A percentile compares a stretch with the other conserved stretches of the same genome.
Conservation (phyloP, 92 coral and sea anemone genomes). For the Zoanthus gigantus region DNA sequence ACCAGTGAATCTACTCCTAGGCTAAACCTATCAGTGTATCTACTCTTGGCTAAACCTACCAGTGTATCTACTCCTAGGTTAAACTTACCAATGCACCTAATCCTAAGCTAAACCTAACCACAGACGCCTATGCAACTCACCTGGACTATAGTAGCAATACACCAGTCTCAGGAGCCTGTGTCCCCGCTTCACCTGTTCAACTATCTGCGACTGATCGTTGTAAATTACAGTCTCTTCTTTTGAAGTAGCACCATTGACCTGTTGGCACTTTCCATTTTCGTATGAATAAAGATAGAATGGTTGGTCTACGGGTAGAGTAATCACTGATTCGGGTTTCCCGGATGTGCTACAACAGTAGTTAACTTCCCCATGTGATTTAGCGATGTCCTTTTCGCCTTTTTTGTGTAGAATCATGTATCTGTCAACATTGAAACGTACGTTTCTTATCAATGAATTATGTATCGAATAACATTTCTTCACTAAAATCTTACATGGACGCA, state of each 20-base stretch:
- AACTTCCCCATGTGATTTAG: conserved; percentile 52
- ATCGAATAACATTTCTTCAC: too few species aligned
- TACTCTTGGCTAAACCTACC: too few species aligned
- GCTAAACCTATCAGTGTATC: too few species aligned
- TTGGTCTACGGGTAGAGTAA: conserved; percentile 68
- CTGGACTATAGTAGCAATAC: conserved; percentile 81
- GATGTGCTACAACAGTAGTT: conserved; percentile 82
- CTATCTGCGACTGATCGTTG: conserved; percentile 58
- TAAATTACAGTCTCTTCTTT: conserved; percentile 72
- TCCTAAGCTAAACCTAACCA: too few species aligned
- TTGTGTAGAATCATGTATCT: conserved; percentile 30
- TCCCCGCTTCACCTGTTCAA: conserved; percentile 58
- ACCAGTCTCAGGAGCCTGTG: conserved; percentile 69
- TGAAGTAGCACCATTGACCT: conserved; percentile 78
- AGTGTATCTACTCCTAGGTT: too few species aligned
- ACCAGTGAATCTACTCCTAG: too few species aligned
- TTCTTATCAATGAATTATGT: too few species aligned
- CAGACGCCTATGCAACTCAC: conserved; percentile 38
- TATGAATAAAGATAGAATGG: conserved; percentile 84
- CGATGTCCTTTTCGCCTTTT: neutral
- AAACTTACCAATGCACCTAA: too few species aligned
- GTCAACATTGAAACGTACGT: too few species aligned
- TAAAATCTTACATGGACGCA: too few species aligned
- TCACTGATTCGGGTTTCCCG: conserved; percentile 63
- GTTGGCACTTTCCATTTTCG: conserved; percentile 74